Evolutionary conservation across 2,888 invertebrate genomes (phyloP).

Genomic region (Ischnus inquisitorius): DNA sequence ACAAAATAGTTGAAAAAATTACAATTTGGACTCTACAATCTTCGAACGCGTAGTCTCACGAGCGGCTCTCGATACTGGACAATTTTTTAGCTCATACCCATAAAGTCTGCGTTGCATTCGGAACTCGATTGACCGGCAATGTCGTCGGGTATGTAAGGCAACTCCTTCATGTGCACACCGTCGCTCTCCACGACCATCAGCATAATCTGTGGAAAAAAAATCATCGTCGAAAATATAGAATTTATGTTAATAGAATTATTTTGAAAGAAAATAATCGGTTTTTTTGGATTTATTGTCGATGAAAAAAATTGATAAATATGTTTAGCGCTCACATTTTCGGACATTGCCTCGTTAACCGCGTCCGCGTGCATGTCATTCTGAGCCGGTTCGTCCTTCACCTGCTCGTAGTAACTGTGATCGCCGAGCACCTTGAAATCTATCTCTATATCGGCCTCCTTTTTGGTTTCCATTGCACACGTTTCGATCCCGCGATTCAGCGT

Average conservation of each 20-base stretch:
- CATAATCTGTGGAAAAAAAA: slow-evolving; percentile 80
- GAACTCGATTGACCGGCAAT: slow-evolving; percentile 38
- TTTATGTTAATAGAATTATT: neutral
- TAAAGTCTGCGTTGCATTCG: slow-evolving; percentile 49
- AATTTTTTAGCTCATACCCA: slow-evolving; percentile 65
- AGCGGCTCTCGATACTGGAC: neutral
- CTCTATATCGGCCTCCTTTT: slow-evolving; percentile 41
- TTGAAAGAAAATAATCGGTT: neutral
- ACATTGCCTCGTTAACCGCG: slow-evolving; percentile 73
- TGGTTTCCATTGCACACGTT: slow-evolving; percentile 44
- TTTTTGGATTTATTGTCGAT: slow-evolving; percentile 21
- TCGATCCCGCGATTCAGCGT: slow-evolving; percentile 50
- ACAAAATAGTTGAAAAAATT: slow-evolving; percentile 3
- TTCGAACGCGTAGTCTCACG: neutral
- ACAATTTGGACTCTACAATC: neutral
- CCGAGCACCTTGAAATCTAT: slow-evolving; percentile 78
- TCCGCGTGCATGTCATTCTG: slow-evolving; percentile 51
- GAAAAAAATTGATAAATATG: too few relatives aligned
- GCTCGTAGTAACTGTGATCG: slow-evolving; percentile 83
- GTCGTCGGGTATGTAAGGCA: slow-evolving; percentile 76
- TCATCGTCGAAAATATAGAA: too few relatives aligned
- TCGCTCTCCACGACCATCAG: slow-evolving; percentile 83
- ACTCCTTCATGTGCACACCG: slow-evolving; percentile 81
- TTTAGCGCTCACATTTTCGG: slow-evolving; percentile 79
- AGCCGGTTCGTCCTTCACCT: slow-evolving; percentile 72